Percentiles rank a stretch among this genome's conserved stretches.
phyloP scores from a whole-genome alignment of 1,140 invertebrate species.

The Drosophila nebulosa region DNA sequence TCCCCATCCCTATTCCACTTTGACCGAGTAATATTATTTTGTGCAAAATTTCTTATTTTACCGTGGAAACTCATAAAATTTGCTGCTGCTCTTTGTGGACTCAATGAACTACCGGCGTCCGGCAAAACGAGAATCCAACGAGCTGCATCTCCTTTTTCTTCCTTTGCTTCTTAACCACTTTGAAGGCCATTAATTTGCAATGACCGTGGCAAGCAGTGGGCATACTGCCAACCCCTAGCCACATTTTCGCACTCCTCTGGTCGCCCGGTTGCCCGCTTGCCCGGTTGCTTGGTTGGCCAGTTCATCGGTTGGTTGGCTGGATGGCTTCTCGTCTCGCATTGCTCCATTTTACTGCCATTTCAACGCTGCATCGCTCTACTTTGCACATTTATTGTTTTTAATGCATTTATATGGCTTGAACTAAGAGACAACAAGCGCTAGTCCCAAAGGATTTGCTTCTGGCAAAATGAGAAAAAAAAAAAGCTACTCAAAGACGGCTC shows the following conservation, averaged over 20 bases:
- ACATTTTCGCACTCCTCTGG: conserved; percentile 28
- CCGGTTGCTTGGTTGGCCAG: too few species aligned
- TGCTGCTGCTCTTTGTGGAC: conserved; percentile 58
- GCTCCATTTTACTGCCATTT: conserved; percentile 47
- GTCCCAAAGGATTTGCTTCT: background rate
- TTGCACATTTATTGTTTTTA: conserved; percentile 64
- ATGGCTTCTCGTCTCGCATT: conserved; percentile 29
- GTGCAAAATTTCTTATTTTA: conserved; percentile 73
- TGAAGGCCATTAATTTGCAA: conserved; percentile 76
- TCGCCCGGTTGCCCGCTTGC: background rate
- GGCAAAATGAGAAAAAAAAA: conserved; percentile 43
- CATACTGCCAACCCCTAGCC: conserved; percentile 11
- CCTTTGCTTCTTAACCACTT: conserved; percentile 59
- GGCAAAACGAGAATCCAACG: conserved; percentile 36
- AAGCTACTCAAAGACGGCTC: conserved; percentile 34
- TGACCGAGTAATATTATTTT: conserved; percentile 65
- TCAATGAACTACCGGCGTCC: conserved; percentile 49
- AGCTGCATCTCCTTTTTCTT: conserved; percentile 48
- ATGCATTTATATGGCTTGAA: conserved; percentile 40
- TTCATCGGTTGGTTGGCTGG: background rate
- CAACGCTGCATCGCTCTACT: conserved; percentile 28
- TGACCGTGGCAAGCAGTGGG: conserved; percentile 49
- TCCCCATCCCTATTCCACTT: background rate
- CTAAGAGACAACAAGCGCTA: background rate
- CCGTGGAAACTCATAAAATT: conserved; percentile 74